These are phyloP conservation scores for Nomada hirtipes DNA, from an alignment of 2,888 invertebrate species.

Conservation along the genomic window DNA sequence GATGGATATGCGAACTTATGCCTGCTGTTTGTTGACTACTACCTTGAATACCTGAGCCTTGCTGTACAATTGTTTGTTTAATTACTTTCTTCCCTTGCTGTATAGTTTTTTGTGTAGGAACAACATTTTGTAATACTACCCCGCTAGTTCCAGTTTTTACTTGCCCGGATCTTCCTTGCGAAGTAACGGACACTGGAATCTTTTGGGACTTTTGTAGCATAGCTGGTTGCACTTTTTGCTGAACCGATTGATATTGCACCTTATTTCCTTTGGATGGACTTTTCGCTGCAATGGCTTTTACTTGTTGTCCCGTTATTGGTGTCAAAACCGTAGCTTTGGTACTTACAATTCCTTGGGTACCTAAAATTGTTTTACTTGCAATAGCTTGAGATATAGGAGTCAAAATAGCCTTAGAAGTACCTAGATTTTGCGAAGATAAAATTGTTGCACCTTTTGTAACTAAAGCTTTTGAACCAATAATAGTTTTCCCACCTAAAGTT, in stretches of 20 bases:
- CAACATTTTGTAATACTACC: slow-evolving; percentile 72
- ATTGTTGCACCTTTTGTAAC: slow-evolving; percentile 75
- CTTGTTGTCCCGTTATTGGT: slow-evolving; percentile 82
- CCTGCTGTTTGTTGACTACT: slow-evolving; percentile 56
- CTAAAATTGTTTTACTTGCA: slow-evolving; percentile 73
- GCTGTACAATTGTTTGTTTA: slow-evolving; percentile 69
- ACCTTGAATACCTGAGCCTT: slow-evolving; percentile 59
- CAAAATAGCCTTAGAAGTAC: slow-evolving; percentile 75
- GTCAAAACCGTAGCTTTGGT: slow-evolving; percentile 80
- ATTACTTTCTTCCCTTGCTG: slow-evolving; percentile 71
- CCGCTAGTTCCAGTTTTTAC: slow-evolving; percentile 82
- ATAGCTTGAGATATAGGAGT: slow-evolving; percentile 75
- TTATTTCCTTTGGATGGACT: slow-evolving; percentile 73
- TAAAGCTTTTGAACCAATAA: slow-evolving; percentile 76
- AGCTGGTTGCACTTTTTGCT: slow-evolving; percentile 76
- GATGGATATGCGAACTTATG: slow-evolving; percentile 61
- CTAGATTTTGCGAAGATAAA: slow-evolving; percentile 73
- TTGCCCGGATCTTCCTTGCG: slow-evolving; percentile 79
- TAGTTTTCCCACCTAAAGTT: slow-evolving; percentile 73
- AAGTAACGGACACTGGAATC: slow-evolving; percentile 77
- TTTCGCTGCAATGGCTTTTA: slow-evolving; percentile 81
- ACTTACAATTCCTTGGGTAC: slow-evolving; percentile 73
- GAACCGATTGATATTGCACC: slow-evolving; percentile 78
- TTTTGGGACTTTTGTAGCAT: slow-evolving; percentile 82
- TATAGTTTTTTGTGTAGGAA: slow-evolving; percentile 59